These are phyloP conservation scores for Fabriciana adippe DNA, from an alignment of 2,888 invertebrate genomes.

Conservation along the genomic window DNA sequence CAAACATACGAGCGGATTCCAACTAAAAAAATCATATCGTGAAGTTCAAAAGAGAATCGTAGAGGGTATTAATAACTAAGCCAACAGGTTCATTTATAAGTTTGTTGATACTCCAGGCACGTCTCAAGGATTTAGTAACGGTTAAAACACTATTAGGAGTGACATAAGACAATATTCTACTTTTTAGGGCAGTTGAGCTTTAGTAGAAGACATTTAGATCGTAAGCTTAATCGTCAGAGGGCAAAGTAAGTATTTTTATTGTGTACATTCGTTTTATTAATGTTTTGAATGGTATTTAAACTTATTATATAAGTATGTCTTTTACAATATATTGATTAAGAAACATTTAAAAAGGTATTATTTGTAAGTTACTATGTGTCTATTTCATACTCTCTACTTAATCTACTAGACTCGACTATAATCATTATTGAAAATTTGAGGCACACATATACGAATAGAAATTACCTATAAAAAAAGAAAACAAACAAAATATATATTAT, in stretches of 20 bases:
- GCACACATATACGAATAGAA: too few relatives aligned
- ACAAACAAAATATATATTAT: too few relatives aligned
- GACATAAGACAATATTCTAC: conserved; percentile 56
- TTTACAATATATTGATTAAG: too few relatives aligned
- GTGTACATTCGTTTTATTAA: neutral
- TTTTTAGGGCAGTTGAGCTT: conserved; percentile 24
- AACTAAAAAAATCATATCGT: conserved; percentile 53
- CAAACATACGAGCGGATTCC: conserved; percentile 55
- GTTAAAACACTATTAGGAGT: conserved; percentile 79
- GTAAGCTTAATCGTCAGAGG: conserved; percentile 34
- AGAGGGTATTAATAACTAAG: conserved; percentile 69
- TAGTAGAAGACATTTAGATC: conserved; percentile 36
- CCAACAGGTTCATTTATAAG: conserved; percentile 72
- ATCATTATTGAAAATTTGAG: too few relatives aligned
- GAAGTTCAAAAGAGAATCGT: conserved; percentile 69
- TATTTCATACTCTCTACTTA: too few relatives aligned
- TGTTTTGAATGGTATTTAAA: too few relatives aligned
- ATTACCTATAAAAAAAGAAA: too few relatives aligned
- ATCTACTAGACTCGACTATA: too few relatives aligned
- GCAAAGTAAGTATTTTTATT: neutral
- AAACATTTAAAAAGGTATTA: too few relatives aligned
- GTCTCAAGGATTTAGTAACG: conserved; percentile 78
- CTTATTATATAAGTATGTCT: too few relatives aligned
- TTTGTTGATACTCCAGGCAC: conserved; percentile 79
- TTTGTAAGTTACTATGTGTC: too few relatives aligned